Percentiles rank a stretch among this genome's conserved stretches.
Conservation (phyloP, 2,113 vertebrate genomes). For the Ciconia maguari region DNA sequence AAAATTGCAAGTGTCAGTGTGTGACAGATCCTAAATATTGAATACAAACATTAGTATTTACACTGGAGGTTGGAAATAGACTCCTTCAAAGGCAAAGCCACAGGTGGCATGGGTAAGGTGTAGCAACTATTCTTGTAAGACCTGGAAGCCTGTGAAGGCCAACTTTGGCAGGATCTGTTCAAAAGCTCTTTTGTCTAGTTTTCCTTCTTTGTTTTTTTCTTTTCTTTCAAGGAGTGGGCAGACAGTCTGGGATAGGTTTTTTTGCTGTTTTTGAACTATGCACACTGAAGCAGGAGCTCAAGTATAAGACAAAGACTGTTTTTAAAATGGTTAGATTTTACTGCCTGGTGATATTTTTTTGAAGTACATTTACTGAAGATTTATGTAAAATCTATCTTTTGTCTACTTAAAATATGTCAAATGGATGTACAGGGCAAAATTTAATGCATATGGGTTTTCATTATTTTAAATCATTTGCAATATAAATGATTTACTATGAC, state of each 20-base stretch:
- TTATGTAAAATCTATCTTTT: slow-evolving; percentile 69
- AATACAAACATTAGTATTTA: not conserved
- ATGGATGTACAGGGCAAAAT: slow-evolving; percentile 62
- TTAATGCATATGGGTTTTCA: slow-evolving; percentile 60
- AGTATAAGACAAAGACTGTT: slow-evolving; percentile 19
- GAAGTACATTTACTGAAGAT: slow-evolving; percentile 50
- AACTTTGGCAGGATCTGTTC: not conserved
- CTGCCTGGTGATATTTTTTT: slow-evolving; percentile 33
- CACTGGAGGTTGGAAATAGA: not conserved
- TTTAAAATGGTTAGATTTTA: slow-evolving; percentile 27
- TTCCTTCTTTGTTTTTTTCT: not conserved
- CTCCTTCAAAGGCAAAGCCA: not conserved
- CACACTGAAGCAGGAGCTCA: not conserved
- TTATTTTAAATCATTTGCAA: slow-evolving; percentile 66
- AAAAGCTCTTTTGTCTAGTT: not conserved
- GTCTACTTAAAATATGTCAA: slow-evolving; percentile 57
- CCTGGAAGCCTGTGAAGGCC: not conserved
- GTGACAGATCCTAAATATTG: not conserved
- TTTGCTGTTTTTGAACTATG: not conserved
- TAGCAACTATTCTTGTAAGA: not conserved
- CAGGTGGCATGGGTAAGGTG: not conserved
- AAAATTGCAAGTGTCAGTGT: not conserved
- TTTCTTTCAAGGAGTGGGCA: not conserved
- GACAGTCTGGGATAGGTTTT: not conserved
- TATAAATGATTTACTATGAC: slow-evolving; percentile 50